Base-by-base conservation (phyloP, 2,888 invertebrate species). In the Cephus rjabovi region DNA sequence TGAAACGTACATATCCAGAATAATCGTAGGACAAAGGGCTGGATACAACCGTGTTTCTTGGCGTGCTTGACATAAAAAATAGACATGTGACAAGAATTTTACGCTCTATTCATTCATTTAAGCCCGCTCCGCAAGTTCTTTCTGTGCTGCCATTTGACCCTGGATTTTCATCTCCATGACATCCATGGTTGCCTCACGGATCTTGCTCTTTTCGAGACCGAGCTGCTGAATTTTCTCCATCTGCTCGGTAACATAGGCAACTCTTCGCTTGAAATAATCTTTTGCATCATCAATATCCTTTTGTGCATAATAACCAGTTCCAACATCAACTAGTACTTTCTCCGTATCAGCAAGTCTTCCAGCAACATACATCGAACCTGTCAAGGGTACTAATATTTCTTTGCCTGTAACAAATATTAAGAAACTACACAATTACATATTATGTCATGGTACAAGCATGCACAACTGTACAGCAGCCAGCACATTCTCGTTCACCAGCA, bases 331-430 rank as follows among this genome's bases (percentile, higher is more conserved):
- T 40, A 99, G 93, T 76, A 98, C 98, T 91, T 96, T 96, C 77
- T 97, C 95, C 56, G 96, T 95, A 89, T 98, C 96, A 81, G 95
- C 94, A 79, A 99, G 93, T 86, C 95, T 95, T 3, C 99, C 99
- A 70, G 98, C 97, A 71, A 99, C 98, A 93, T 99, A 99, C 96
- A 99, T 98, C 93, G 99, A 99, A 86, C 97, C 97, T 23, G 99
- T 98, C 23, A 99, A 93, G 1, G 99, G 99, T 30, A 99, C 98
- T 33, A 99, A 93, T 83, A 99, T 96, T 79, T 96, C 95, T 89
- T 96, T 97, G 11, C 87, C 90, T 90, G 77, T 6, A 83, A 85
- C 30, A 76, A 68, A 77, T 75, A 69, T 74, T 15, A 70, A 79
- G 69, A 34, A 68, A 37, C 69, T 73, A 15, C 0, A 33, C 71